Percentiles rank a stretch among this genome's conserved stretches.
These are phyloP conservation scores for Siniperca chuatsi DNA, from an alignment of 2,113 vertebrate species.

Conservation along the genomic window DNA sequence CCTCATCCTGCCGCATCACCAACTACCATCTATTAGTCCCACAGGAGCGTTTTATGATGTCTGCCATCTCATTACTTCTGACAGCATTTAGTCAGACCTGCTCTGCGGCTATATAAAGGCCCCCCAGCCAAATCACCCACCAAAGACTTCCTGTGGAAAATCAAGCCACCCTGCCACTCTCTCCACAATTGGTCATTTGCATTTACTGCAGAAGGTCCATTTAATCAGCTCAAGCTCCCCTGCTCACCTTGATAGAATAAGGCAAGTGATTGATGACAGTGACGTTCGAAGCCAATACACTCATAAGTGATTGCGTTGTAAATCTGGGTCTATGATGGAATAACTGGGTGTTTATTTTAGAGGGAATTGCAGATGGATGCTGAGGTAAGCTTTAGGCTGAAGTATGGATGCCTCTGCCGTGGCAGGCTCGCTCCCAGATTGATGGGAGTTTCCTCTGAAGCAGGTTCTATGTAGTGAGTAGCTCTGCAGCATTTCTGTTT, in stretches of 20 bases:
- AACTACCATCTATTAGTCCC: slow-evolving; percentile 81
- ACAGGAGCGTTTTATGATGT: slow-evolving; percentile 85
- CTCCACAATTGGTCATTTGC: slow-evolving; percentile 82
- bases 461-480: slow-evolving; percentile 47
- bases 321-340: slow-evolving; percentile 83
- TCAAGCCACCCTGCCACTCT: slow-evolving; percentile 72
- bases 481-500: slow-evolving; percentile 52
- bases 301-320: slow-evolving; percentile 86
- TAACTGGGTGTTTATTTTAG: slow-evolving; percentile 82
- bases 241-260: slow-evolving; percentile 85
- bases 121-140: slow-evolving; percentile 80
- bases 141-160: slow-evolving; percentile 81
- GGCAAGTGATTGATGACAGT: slow-evolving; percentile 81
- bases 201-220: slow-evolving; percentile 85
- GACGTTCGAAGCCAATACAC: slow-evolving; percentile 82
- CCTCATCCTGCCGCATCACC: slow-evolving; percentile 83
- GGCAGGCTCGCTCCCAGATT: slow-evolving; percentile 58
- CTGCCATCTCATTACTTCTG: slow-evolving; percentile 88
- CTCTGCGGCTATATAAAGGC: slow-evolving; percentile 84
- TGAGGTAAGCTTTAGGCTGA: slow-evolving; percentile 80
- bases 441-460: slow-evolving; percentile 59
- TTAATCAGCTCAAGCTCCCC: slow-evolving; percentile 83
- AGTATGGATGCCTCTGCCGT: slow-evolving; percentile 60
- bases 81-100: slow-evolving; percentile 85
- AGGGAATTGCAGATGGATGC: slow-evolving; percentile 78